Evolutionary conservation across 2,113 vertebrate genomes (phyloP), one percentile per base, ranked within the genome.

Genomic region (Gobiocypris rarus): DNA sequence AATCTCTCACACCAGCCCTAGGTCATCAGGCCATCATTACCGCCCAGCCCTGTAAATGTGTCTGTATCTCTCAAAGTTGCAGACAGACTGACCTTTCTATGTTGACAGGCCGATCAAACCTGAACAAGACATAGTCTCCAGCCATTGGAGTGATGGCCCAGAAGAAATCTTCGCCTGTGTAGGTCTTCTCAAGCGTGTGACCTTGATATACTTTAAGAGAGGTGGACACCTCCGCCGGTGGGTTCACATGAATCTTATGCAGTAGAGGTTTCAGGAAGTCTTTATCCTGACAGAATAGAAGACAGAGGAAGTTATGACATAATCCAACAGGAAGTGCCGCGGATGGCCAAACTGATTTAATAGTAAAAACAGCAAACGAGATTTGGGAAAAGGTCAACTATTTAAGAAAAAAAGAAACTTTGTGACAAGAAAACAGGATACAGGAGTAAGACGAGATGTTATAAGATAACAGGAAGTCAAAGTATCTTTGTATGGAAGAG

Each of bases 181-280:
- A 99, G 0, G 97, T 98, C 89, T 99, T 99, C 92, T 99, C 98
- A 86, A 99, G 91, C 0, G 97, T 97, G 87, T 99, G 97, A 34
- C 97, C 97, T 90, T 99, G 97, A 92, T 99, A 99, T 85, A 99
- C 96, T 94, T 99, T 99, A 90, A 99, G 92, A 52, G 97, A 98
- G 31, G 98, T 99, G 9, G 97, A 98, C 34, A 99, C 96, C 89
- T 99, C 98, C 59, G 97, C 98, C 11, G 97, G 97, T 5, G 98
- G 98, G 85, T 99, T 99, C 83, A 99, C 96, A 0, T 99, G 97
- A 89, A 99, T 98, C 94, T 98, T 99, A 90, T 99, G 98, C 34
- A 99, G 94, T 88, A 99, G 94, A 2, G 98, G 98, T 93, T 99
- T 99, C 94, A 99, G 94, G 93, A 99, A 99, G 90, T 99, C 98